These are phyloP conservation scores for Sigmodon hispidus DNA, from an alignment of 2,113 vertebrate genomes.

Conservation along the genomic window DNA sequence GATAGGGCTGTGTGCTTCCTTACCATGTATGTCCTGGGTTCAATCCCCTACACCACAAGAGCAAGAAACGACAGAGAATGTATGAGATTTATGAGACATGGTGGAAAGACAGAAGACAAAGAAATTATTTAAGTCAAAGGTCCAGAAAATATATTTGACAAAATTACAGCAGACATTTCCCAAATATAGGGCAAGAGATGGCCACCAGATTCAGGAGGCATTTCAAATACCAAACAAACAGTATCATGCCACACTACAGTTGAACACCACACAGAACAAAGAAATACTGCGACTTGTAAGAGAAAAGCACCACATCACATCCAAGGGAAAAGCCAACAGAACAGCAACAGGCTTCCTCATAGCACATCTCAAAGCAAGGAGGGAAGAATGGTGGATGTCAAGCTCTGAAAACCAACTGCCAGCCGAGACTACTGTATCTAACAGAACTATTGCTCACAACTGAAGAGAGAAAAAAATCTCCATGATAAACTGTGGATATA, in stretches of 20 bases:
- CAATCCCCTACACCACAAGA: background rate
- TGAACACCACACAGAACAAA: background rate
- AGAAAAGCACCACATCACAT: background rate
- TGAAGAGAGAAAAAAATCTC: background rate
- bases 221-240: background rate
- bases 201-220: background rate
- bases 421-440: background rate
- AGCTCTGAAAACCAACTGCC: background rate
- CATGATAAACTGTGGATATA: no score
- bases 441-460: background rate
- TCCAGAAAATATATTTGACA: background rate
- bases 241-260: background rate
- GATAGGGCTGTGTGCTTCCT: background rate
- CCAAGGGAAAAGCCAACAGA: background rate
- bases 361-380: background rate
- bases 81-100: background rate
- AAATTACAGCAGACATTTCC: background rate
- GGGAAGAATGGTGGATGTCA: background rate
- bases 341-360: background rate
- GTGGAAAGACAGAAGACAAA: background rate
- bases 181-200: background rate
- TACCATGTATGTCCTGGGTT: background rate
- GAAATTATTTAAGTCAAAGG: background rate
- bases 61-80: background rate
- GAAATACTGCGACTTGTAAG: background rate